These are phyloP conservation scores for Aphidius ervi DNA, from an alignment of 1,140 invertebrate genomes.

Conservation along the genomic window DNA sequence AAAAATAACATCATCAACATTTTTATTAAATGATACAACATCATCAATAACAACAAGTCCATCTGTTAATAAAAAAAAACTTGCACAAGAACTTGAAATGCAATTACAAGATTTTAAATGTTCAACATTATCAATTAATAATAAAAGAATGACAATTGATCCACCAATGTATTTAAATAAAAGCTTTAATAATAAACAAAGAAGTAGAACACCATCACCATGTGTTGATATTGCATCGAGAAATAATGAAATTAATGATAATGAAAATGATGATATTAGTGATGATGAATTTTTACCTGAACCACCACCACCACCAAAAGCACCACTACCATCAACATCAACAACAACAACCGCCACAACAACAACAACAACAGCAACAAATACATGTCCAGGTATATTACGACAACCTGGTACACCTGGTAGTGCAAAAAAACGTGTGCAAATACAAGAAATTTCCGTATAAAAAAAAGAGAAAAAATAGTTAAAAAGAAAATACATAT, in stretches of 20 bases:
- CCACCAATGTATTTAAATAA: constrained; percentile 52
- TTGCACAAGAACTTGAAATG: constrained; percentile 65
- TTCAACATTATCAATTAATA: constrained; percentile 55
- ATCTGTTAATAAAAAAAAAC: constrained; percentile 57
- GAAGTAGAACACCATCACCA: constrained; percentile 47
- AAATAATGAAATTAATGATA: constrained; percentile 48
- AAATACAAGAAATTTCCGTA: constrained; percentile 84
- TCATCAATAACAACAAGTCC: constrained; percentile 48
- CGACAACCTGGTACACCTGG: constrained; percentile 61
- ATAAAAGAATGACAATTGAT: constrained; percentile 50
- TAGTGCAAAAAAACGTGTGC: constrained; percentile 77
- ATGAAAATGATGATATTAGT: constrained; percentile 50
- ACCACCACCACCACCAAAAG: constrained; percentile 65
- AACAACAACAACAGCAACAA: constrained; percentile 61
- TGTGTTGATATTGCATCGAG: constrained; percentile 56
- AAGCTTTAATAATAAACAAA: constrained; percentile 45
- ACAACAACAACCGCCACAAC: constrained; percentile 53
- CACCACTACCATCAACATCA: constrained; percentile 64
- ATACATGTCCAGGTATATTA: constrained; percentile 58
- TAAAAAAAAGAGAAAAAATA: constrained; percentile 46
- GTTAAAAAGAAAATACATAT: not conserved
- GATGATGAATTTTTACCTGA: constrained; percentile 58
- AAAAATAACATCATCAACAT: constrained; percentile 55
- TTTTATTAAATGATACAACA: constrained; percentile 37
- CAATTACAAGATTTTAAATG: constrained; percentile 64